A percentile compares a stretch with the other conserved stretches of the same genome.
These are phyloP conservation scores for Proctacanthus coquilletti DNA, from an alignment of 1,140 invertebrate species.

Conservation along the genomic window DNA sequence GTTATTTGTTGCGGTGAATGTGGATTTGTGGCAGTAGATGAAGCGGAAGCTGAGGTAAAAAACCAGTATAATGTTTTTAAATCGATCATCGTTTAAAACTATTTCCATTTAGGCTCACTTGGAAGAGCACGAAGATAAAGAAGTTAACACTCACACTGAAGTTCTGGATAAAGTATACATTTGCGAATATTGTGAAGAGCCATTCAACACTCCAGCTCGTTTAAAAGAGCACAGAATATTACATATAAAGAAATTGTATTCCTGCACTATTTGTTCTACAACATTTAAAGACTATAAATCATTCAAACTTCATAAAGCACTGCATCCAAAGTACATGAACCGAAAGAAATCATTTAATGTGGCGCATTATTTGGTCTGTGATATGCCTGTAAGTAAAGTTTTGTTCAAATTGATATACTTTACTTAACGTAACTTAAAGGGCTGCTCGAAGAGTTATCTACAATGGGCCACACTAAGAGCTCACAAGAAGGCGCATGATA, in stretches of 20 bases:
- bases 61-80: neutral
- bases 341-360: neutral
- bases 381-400: neutral
- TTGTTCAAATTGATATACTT: neutral
- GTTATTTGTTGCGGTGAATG: slow-evolving; percentile 1
- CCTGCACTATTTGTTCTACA: neutral
- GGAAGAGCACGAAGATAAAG: neutral
- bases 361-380: neutral
- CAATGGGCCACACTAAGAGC: neutral
- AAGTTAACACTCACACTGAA: neutral
- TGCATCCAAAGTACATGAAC: neutral
- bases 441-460: neutral
- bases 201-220: neutral
- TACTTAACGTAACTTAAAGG: too few species aligned
- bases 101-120: neutral
- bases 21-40: neutral
- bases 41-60: neutral
- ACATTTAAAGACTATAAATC: neutral
- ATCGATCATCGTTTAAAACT: neutral
- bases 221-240: neutral
- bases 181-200: neutral
- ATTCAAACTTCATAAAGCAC: neutral
- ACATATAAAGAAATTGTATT: neutral
- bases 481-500: neutral
- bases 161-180: neutral